Evolutionary conservation across 2,797 vertebrate genomes (phyloP), one percentile per base, ranked within the genome.

Genomic region (Esox masquinongy): DNA sequence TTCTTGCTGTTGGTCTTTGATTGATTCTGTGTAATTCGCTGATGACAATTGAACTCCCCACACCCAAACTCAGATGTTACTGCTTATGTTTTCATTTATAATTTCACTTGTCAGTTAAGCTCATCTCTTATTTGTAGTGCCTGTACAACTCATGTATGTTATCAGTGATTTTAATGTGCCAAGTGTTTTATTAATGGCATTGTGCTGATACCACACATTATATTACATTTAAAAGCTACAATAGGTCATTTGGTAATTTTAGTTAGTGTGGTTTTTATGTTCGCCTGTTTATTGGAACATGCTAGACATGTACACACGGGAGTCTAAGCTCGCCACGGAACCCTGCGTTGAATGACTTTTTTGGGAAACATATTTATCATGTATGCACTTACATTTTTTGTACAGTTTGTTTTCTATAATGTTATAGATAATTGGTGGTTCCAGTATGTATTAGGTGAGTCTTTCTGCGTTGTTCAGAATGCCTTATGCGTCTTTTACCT

Each of bases 401-500:
- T 66, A 34, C 29, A 34, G 29, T 29, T 64, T 0, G 26, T 64
- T 64, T 64, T 15, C 14, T 31, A 5, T 64, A 14, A 64, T 66
- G 15, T 66, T 66, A 16, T 66, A 66, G 29, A 11, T 70, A 14
- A 69, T 47, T 24, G n/a, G 12, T 69, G 12, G 43, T 69, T 69
- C 39, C 68, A 26, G 34, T 47, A 14, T 7, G 39, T 69, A 16
- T 9, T 11, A 50, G 5, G 14, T 70, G n/a, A 51, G 26, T 26
- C 69, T 34, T 49, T 49, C 24, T 53, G 24, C 49, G 3, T 9
- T 7, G 47, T 26, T 47, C 68, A 50, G 16, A 71, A 74, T 76
- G 78, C 79, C 79, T 79, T 79, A 68, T n/a, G 59, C 6, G 31
- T 68, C 5, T 63, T 69, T 70, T 5, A 39, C 64, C 24, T 43